Evolutionary conservation across 2,113 vertebrate genomes (phyloP), one percentile per base, ranked within the genome.

Genomic region (Acrocephalus arundinaceus): DNA sequence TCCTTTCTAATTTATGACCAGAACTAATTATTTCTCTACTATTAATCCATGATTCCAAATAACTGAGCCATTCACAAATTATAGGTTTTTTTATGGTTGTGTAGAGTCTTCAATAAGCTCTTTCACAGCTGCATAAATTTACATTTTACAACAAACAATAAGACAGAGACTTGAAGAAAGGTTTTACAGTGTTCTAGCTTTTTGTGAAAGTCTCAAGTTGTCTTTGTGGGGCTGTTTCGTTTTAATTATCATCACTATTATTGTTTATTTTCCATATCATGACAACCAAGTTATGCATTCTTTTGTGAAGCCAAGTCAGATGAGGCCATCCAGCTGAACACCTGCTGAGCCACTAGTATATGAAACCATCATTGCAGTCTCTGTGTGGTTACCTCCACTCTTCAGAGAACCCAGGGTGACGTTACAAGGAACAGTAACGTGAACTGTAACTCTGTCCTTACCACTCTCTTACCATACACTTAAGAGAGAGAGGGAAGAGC

Each of bases 341-440:
- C 3, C 10, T 4, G 1, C 12, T 80, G 62, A 83, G 27, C 11
- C 45, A 65, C 10, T 4, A 17, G 3, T 0, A 0, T 13, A 14
- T 13, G 28, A 49, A 67, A 30, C 6, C 0, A 0, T 43, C 21
- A 20, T 2, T 46, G 33, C 15, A 17, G 8, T 31, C 17, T 10
- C 51, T 77, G 41, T 52, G 9, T 63, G 4, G 4, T 24, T 35
- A 41, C 11, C 9, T 71, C 10, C n/a, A 10, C 5, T 41, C 19
- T 93, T 82, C 85, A 73, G 63, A 81, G 65, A 54, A 39, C 7
- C 13, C 35, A 15, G 3, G 12, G 22, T 22, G 57, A 27, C 31
- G 12, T 51, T 37, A 25, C 1, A 8, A 17, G 68, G 18, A 18
- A 11, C 1, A 9, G 21, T 35, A 51, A 43, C 19, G n/a, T 10